phyloP scores from a whole-genome alignment of 2,888 invertebrate species.

The Hirtodrosophila trivittata region DNA sequence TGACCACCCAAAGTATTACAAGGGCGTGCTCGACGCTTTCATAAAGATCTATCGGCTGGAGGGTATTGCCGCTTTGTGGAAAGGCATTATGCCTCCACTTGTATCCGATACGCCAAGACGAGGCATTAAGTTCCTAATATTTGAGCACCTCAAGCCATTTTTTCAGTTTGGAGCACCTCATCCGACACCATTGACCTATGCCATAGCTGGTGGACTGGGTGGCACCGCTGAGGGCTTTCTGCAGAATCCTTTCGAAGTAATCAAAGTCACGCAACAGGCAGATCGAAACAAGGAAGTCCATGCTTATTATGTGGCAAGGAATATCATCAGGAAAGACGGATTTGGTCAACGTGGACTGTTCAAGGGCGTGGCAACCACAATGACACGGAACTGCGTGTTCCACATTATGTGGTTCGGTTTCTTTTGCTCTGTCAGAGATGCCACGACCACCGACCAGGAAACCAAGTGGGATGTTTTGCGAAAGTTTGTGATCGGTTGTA shows the following conservation, averaged over 20 bases:
- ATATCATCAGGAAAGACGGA: conserved; percentile 26
- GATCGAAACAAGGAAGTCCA: background rate
- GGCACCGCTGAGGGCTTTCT: conserved; percentile 35
- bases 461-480: conserved; percentile 11
- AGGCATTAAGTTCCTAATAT: conserved; percentile 46
- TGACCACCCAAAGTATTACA: conserved; percentile 8
- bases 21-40: conserved; percentile 36
- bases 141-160: conserved; percentile 17
- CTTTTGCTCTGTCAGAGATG: conserved; percentile 15
- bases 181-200: conserved; percentile 15
- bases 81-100: conserved; percentile 45
- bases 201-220: conserved; percentile 29
- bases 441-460: background rate
- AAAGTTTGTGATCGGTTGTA: conserved; percentile 5
- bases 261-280: conserved; percentile 55
- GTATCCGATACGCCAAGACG: conserved; percentile 44
- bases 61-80: conserved; percentile 38
- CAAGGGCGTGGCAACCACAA: conserved; percentile 21
- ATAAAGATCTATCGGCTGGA: conserved; percentile 38
- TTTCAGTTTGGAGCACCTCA: conserved; percentile 21
- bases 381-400: conserved; percentile 40
- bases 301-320: conserved; percentile 11
- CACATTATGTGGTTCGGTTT: conserved; percentile 41
- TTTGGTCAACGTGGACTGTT: conserved; percentile 19
- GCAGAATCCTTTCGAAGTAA: conserved; percentile 53